Base-by-base conservation (phyloP, 2,113 vertebrate species). In the Nibea albiflora region DNA sequence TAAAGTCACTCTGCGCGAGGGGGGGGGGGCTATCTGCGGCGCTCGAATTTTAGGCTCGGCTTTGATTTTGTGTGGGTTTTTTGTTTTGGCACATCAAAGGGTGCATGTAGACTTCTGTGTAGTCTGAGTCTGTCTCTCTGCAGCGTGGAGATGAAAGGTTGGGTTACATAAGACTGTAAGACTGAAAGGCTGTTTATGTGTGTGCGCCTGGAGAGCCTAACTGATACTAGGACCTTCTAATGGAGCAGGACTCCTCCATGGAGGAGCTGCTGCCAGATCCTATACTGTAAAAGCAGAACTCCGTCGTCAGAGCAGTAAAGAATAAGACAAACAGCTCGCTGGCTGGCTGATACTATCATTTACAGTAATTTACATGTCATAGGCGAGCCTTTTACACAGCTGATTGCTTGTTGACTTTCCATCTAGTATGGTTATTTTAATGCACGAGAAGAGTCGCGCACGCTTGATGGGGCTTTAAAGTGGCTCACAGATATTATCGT, bases 131-230 rank as follows among this genome's bases (percentile, higher is more conserved):
- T 77, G 74, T 86, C 85, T 88, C 62, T 89, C 84, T 50, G 54
- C 24, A 80, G 82, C 74, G 66, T 14, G 70, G 52, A 90, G 87
- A 92, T 91, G 89, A 92, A 91, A 92, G 89, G 72, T 78, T 77
- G 83, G 53, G 77, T 93, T 91, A 89, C 84, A 81, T 89, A 89
- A 92, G 88, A 69, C 53, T 22, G 39, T 76, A 78, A 78, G 76
- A 74, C 39, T 22, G 31, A 88, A 68, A 67, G 69, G 46, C 80
- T 86, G 89, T 91, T 88, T 88, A 77, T 83, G 69, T 26, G 53
- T 35, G 74, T 57, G 83, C 3, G 80, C 71, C 85, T 92, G 84
- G 73, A 89, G 76, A 85, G 73, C 50, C 76, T 91, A 88, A 85
- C 69, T 87, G 85, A 89, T 86, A 78, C 74, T 44, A 78, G 81